These are phyloP conservation scores for Exephanes ischioxanthus DNA, from an alignment of 2,888 invertebrate species.

Conservation along the genomic window DNA sequence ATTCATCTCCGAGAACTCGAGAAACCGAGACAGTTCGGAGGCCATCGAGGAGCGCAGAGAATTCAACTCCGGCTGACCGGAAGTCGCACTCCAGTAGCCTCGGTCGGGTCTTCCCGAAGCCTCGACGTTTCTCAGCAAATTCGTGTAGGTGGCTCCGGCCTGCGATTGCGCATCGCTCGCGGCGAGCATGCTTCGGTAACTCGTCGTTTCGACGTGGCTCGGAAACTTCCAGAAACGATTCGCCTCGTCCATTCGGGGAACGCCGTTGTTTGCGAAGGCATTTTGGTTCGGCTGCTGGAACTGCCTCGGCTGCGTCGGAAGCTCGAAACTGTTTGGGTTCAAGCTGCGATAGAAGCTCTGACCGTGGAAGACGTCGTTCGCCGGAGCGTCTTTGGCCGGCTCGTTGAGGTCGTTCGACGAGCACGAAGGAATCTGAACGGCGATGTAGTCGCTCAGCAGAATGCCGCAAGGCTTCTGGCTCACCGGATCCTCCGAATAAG, in stretches of 20 bases:
- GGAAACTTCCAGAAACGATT: not conserved
- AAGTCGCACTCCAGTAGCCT: not conserved
- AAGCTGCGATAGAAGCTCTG: not conserved
- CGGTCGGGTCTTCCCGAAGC: not conserved
- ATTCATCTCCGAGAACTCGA: not conserved
- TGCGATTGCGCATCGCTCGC: no score
- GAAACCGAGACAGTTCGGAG: not conserved
- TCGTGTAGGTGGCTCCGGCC: no score
- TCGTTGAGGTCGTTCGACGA: not conserved
- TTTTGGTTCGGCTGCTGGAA: not conserved
- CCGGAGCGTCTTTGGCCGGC: not conserved
- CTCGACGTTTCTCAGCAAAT: no score
- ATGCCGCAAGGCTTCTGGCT: not conserved
- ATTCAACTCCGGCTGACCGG: constrained; percentile 3
- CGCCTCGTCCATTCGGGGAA: not conserved
- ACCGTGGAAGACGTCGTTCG: not conserved
- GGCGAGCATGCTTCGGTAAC: no score
- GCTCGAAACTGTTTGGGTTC: no score
- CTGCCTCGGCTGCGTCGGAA: not conserved
- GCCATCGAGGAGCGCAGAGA: not conserved
- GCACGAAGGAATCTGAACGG: not conserved
- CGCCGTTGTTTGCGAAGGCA: not conserved
- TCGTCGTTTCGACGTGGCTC: no score
- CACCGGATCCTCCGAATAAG: not conserved
- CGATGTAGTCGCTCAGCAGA: not conserved